Conservation (phyloP, 2,113 vertebrate genomes). For the Isurus oxyrinchus region DNA sequence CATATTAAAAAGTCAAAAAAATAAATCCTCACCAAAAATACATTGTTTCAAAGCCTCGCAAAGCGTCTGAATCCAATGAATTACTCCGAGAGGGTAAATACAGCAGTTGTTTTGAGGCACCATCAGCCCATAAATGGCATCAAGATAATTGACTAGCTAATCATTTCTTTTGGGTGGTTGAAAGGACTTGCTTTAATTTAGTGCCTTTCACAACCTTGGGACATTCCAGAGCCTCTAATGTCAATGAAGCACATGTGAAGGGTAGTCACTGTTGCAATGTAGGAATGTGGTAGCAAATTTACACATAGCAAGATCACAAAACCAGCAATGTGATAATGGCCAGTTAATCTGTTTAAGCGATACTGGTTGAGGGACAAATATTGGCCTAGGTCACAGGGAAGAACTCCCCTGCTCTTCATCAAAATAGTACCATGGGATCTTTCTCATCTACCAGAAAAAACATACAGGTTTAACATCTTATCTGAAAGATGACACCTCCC, state of each 20-base stretch:
- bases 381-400: not conserved
- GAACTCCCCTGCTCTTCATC: not conserved
- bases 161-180: not conserved
- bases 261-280: not conserved
- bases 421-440: not conserved
- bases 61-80: not conserved
- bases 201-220: not conserved
- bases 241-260: not conserved
- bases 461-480: no score
- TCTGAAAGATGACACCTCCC: not conserved
- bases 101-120: not conserved
- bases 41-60: not conserved
- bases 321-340: not conserved
- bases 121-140: not conserved
- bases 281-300: not conserved
- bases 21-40: not conserved
- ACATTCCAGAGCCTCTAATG: not conserved
- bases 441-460: not conserved
- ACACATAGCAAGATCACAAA: not conserved
- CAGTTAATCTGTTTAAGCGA: not conserved
- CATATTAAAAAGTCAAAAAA: not conserved
- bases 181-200: not conserved
- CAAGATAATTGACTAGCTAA: not conserved
- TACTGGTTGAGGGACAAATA: not conserved
- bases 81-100: not conserved